A percentile compares a stretch with the other conserved stretches of the same genome.
Evolutionary conservation across 1,140 invertebrate genomes (phyloP).

Genomic region (Condylostylus longicornis): DNA sequence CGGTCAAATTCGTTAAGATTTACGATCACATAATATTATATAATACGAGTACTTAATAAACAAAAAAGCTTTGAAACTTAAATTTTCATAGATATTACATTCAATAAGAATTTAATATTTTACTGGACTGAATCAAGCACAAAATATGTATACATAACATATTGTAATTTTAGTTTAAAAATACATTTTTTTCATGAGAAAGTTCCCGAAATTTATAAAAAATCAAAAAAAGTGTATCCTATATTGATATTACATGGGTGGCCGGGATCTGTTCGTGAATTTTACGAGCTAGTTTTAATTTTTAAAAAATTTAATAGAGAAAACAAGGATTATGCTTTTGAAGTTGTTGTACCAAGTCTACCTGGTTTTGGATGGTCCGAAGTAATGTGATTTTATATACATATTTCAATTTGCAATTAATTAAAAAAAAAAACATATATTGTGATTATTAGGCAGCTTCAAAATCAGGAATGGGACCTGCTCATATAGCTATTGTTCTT

Average conservation of each 20-base stretch:
- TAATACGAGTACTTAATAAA: too few species aligned
- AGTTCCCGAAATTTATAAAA: slow-evolving; percentile 35
- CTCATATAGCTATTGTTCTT: slow-evolving; percentile 55
- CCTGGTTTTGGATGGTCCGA: slow-evolving; percentile 65
- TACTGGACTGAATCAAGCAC: too few species aligned
- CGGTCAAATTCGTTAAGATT: too few species aligned
- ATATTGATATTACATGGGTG: slow-evolving; percentile 73
- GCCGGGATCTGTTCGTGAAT: slow-evolving; percentile 79
- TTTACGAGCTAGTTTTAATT: slow-evolving; percentile 60
- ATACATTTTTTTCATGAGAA: slow-evolving; percentile 56
- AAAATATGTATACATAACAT: too few species aligned
- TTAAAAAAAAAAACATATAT: too few species aligned
- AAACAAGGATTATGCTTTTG: slow-evolving; percentile 48
- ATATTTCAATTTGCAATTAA: background rate
- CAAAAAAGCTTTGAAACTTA: too few species aligned
- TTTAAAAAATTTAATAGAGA: slow-evolving; percentile 41
- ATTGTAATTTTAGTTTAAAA: slow-evolving; percentile 39
- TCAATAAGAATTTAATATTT: too few species aligned
- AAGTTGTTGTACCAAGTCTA: slow-evolving; percentile 62
- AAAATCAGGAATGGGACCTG: slow-evolving; percentile 42
- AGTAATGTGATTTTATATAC: slow-evolving; percentile 7
- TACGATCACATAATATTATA: too few species aligned
- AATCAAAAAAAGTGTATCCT: slow-evolving; percentile 35
- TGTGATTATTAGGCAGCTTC: slow-evolving; percentile 32
- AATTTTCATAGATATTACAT: background rate